Percentiles rank a stretch among this genome's conserved stretches.
phyloP scores from a whole-genome alignment of 2,888 invertebrate species.

The Patella caerulea region DNA sequence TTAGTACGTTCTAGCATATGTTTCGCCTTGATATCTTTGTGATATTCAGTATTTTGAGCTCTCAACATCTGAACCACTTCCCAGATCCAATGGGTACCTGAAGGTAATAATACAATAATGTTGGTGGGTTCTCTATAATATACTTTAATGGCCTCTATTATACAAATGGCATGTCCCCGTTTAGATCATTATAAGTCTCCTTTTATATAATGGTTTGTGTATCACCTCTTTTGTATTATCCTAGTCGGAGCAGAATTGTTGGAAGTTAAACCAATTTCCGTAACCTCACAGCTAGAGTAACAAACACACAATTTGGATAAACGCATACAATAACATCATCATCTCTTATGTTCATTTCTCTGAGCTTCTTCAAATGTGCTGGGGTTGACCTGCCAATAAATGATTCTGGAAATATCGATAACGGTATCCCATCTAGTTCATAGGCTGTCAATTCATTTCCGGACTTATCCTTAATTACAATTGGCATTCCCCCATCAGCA shows the following conservation, averaged over 20 bases:
- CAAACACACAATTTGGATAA: not conserved
- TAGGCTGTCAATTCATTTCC: not conserved
- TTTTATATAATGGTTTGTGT: too few relatives aligned
- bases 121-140: too few relatives aligned
- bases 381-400: not conserved
- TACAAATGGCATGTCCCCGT: too few relatives aligned
- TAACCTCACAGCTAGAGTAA: too few relatives aligned
- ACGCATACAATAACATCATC: not conserved
- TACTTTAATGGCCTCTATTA: too few relatives aligned
- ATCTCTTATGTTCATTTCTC: conserved; percentile 1
- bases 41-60: conserved; percentile 14
- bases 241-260: too few relatives aligned
- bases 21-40: conserved; percentile 19
- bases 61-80: conserved; percentile 34
- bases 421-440: not conserved
- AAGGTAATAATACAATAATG: not conserved
- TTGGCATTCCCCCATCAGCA: too few relatives aligned
- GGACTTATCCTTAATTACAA: not conserved
- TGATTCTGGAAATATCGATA: not conserved
- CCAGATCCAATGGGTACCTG: conserved; percentile 44
- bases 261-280: too few relatives aligned
- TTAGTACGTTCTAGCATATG: conserved; percentile 27
- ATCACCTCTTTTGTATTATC: too few relatives aligned
- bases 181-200: too few relatives aligned
- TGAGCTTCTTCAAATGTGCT: not conserved